A percentile compares a stretch with the other conserved stretches of the same genome.
Conservation (phyloP, 1,140 invertebrate species). For the Eueides isabella region DNA sequence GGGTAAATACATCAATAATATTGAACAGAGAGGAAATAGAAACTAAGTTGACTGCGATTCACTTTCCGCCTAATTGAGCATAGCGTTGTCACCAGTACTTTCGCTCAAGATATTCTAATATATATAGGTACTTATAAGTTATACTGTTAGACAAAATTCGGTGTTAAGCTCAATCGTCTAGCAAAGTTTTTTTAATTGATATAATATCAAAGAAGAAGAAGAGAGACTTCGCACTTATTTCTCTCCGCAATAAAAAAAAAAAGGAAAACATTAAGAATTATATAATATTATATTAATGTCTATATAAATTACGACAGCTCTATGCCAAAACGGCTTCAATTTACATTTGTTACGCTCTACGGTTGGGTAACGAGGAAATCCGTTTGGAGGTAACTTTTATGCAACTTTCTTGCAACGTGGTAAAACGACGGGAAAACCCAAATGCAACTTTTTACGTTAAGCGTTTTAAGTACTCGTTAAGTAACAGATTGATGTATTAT, state of each 20-base stretch:
- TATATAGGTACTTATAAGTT: neutral
- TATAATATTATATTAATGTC: too few species aligned
- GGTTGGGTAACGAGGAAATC: constrained; percentile 55
- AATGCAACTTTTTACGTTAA: constrained; percentile 13
- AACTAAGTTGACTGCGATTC: neutral
- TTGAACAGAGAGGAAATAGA: neutral
- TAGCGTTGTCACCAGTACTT: neutral
- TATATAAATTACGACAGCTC: neutral
- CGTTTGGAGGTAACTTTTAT: constrained; percentile 56
- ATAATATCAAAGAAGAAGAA: neutral
- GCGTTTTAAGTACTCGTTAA: neutral
- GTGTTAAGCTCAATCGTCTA: neutral
- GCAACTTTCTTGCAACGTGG: constrained; percentile 42
- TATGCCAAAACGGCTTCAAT: neutral
- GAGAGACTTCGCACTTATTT: neutral
- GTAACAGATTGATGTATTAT: neutral
- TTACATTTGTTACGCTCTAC: neutral
- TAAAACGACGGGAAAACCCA: constrained; percentile 22
- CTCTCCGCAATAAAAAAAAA: neutral
- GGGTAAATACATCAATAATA: neutral
- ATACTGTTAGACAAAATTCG: neutral
- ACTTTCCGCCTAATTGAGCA: constrained; percentile 13
- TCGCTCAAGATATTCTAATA: neutral
- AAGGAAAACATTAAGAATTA: too few species aligned
- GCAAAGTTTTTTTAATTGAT: neutral